These are phyloP conservation scores for Physella acuta DNA, from an alignment of 1,140 invertebrate genomes.

Conservation along the genomic window DNA sequence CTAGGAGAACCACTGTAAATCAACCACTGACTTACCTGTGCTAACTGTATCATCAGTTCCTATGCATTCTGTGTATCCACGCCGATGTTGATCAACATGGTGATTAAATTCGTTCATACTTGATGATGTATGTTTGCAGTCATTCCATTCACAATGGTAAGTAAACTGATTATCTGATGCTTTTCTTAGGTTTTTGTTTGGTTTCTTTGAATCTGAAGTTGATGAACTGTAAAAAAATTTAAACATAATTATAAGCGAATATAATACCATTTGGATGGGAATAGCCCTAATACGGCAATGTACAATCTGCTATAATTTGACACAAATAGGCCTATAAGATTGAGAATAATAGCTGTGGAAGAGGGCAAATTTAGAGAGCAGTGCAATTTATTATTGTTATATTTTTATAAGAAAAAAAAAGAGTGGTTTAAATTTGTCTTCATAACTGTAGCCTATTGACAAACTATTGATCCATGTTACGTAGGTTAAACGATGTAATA, in stretches of 20 bases:
- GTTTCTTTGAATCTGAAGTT: background rate
- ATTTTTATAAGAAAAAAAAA: no score
- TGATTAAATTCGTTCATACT: constrained; percentile 23
- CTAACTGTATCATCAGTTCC: background rate
- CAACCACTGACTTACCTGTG: background rate
- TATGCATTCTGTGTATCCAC: constrained; percentile 1
- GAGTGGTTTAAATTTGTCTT: no score
- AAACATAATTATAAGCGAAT: background rate
- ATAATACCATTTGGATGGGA: background rate
- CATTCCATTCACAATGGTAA: constrained; percentile 21
- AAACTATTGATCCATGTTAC: no score
- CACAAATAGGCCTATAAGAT: background rate
- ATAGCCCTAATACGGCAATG: background rate
- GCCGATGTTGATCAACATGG: constrained; percentile 6
- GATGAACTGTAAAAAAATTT: background rate
- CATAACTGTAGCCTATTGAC: no score
- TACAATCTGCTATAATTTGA: background rate
- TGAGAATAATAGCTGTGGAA: background rate
- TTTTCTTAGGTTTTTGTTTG: background rate
- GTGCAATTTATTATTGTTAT: no score
- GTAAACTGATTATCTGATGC: constrained; percentile 1
- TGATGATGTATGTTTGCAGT: background rate
- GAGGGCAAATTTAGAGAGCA: background rate
- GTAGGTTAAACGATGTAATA: no score
- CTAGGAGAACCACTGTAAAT: background rate